Evolutionary conservation across 2,888 invertebrate species (phyloP), one percentile per base, ranked within the genome.

Genomic region (Celastrina argiolus): DNA sequence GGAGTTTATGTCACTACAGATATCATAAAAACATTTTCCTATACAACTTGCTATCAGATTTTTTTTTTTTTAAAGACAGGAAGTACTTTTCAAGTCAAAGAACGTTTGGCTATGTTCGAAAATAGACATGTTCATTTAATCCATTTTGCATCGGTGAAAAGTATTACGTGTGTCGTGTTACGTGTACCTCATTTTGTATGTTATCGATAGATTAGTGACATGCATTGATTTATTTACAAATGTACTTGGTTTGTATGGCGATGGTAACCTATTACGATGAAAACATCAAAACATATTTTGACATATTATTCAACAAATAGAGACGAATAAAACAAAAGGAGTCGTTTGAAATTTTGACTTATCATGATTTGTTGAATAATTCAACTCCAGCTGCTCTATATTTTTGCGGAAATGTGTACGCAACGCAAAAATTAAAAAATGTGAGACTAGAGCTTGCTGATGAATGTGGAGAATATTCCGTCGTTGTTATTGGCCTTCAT

Each of bases 1-100:
- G 51, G 51, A 51, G 26, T 51, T 51, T 22, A 51, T 51, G 22
- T 51, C 51, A 51, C 51, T 51, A 51, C 51, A 51, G 26, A 36
- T 12, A 36, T 64, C 18, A 58, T 42, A 51, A 56, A 22, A 56
- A 61, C 18, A 34, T 65, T 31, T 22, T 51, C 5, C 12, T 22
- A 51, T 8, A 26, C 5, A 22, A 22, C 22, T 2, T 36, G 22
- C 22, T 51, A 22, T 16, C 4, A 22, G 1, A 14, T 22, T 22
- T 22, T 22, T 51, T 22, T 6, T 26, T 51, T 51, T 22, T 22
- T 14, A 51, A 26, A 51, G 22, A 51, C 51, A 22, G 4, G 14
- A 51, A 26, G 51, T 22, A 51, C 51, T 51, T 51, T 26, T 4
- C 10, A 31, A 3, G 31, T 31, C 31, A 31, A 31, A 31, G 2